phyloP scores from a whole-genome alignment of 2,797 vertebrate genomes.

The Takifugu ocellatus region DNA sequence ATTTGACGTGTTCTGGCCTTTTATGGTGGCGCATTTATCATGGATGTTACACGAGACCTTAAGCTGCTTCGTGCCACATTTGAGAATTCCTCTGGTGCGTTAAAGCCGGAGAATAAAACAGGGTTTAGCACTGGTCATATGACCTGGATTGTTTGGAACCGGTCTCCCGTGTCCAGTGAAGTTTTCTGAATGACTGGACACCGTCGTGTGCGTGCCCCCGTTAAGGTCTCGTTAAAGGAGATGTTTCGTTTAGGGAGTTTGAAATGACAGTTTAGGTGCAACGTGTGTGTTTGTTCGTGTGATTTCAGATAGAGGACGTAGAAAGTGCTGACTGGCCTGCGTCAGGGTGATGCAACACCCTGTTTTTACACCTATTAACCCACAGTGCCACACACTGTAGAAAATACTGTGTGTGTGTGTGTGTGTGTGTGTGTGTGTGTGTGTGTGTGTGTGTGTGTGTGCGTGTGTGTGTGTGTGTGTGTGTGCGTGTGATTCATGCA shows the following conservation, averaged over 20 bases:
- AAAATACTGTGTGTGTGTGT: background rate
- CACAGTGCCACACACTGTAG: background rate
- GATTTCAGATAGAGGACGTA: conserved; percentile 6
- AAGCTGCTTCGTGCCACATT: conserved; percentile 63
- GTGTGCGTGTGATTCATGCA: too few species aligned
- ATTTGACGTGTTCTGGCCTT: background rate
- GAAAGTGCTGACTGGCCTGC: conserved; percentile 46
- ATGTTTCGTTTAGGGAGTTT: too few species aligned
- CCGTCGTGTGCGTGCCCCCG: background rate
- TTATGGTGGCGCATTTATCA: conserved; percentile 37
- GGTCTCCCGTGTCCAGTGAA: conserved; percentile 15
- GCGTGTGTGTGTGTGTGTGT: background rate
- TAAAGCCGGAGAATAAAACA: conserved; percentile 60
- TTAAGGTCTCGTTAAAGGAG: too few species aligned
- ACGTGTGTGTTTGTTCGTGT: conserved; percentile 1
- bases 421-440: background rate
- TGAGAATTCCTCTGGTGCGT: conserved; percentile 49
- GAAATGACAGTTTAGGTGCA: too few species aligned
- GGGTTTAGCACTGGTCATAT: conserved; percentile 68
- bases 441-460: background rate
- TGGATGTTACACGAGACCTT: conserved; percentile 45
- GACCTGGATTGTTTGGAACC: conserved; percentile 48
- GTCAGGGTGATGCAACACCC: conserved; percentile 28
- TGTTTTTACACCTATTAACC: conserved; percentile 11
- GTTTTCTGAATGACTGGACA: conserved; percentile 1